Evolutionary conservation across 2,113 vertebrate genomes (phyloP), one percentile per base, ranked within the genome.

Genomic region (Oryctolagus cuniculus): DNA sequence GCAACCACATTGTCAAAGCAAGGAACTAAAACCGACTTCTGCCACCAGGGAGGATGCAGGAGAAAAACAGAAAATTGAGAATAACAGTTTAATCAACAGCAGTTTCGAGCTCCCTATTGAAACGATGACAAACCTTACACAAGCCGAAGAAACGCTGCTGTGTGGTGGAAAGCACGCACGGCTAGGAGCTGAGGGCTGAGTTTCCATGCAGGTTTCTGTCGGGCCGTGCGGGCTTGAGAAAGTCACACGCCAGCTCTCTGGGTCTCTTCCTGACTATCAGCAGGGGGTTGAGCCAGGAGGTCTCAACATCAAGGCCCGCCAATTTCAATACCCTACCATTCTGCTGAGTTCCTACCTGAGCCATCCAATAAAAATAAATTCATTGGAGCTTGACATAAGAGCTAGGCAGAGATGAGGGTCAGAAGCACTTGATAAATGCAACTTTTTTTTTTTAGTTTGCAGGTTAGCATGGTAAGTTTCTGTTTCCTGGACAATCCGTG

Each of bases 401-500:
- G 72, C 21, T 21, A 92, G 64, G 79, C 17, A 85, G 29, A 10
- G 7, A 29, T 44, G 0, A 17, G 8, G 49, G 73, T 90, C 11
- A 13, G 34, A 29, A 92, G 13, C 55, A 80, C 72, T 94, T 94
- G 72, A 94, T 53, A 87, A 95, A 24, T n/a, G 22, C 89, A 87
- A 73, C 70, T 49, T 87, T 90, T 49, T 74, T 90, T 83, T 64
- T 80, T 27, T 83, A 84, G 55, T 87, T 80, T 91, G 44, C 58
- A 70, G 38, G 53, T 89, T 91, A 83, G 55, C 70, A 75, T 22
- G 25, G 10, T 74, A 93, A 77, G 6, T 87, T 94, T 96, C 87
- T 84, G 13, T 92, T 93, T 93, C 38, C 87, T 63, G n/a, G 79
- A 96, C 96, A 95, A 94, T 85, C 69, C 31, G 58, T 49, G 96